phyloP scores from a whole-genome alignment of 2,797 vertebrate species.

The Lerista edwardsae region DNA sequence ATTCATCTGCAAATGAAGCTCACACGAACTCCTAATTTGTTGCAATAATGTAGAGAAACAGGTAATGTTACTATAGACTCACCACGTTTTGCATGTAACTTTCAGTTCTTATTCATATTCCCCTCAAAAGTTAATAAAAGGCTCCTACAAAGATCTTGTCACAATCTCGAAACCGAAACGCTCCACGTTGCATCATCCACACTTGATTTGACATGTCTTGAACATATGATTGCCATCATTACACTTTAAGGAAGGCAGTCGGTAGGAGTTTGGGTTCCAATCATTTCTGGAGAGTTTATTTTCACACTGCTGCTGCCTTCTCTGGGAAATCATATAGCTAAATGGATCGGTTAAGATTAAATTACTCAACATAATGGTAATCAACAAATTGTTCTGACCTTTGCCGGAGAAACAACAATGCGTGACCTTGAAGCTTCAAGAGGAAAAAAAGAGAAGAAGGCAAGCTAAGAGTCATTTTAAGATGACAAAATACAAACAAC shows the following conservation, averaged over 20 bases:
- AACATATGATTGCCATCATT: conserved; percentile 64
- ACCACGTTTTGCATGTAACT: background rate
- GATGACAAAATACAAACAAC: conserved; percentile 37
- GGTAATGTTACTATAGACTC: background rate
- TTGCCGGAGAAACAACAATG: conserved; percentile 68
- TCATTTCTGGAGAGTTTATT: conserved; percentile 64
- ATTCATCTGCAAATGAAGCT: background rate
- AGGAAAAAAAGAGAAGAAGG: conserved; percentile 10
- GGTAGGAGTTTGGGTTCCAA: conserved; percentile 57
- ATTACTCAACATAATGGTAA: conserved; percentile 69
- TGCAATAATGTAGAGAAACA: background rate
- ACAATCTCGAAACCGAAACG: conserved; percentile 51
- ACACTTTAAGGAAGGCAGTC: conserved; percentile 56
- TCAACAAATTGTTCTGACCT: conserved; percentile 72
- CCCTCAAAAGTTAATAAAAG: conserved; percentile 15
- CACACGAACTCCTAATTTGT: background rate
- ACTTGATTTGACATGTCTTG: conserved; percentile 62
- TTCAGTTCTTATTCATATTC: conserved; percentile 18
- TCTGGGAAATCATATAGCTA: conserved; percentile 63
- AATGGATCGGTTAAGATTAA: conserved; percentile 67
- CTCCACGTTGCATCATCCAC: conserved; percentile 50
- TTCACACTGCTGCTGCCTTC: conserved; percentile 60
- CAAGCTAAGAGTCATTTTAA: conserved; percentile 14
- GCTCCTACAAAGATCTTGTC: conserved; percentile 52
- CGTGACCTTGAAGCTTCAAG: conserved; percentile 47